Percentiles rank a stretch among this genome's conserved stretches.
phyloP scores from a whole-genome alignment of 1,140 invertebrate species.

The Drosophila elegans region DNA sequence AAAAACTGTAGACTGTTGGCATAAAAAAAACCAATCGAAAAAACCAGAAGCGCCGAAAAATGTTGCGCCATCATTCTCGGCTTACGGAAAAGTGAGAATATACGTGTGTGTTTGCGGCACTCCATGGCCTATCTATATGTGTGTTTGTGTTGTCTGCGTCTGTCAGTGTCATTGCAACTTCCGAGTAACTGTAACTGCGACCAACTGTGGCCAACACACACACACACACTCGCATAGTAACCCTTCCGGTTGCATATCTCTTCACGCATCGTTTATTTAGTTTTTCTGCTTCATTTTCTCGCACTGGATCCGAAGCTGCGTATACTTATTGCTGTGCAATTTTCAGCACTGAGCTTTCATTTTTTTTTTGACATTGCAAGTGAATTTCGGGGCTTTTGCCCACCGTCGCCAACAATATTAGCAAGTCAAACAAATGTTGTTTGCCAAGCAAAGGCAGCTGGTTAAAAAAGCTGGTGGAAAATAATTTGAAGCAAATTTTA shows the following conservation, averaged over 20 bases:
- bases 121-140: slow-evolving; percentile 28
- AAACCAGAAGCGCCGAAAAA: slow-evolving; percentile 15
- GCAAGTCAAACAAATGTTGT: slow-evolving; percentile 68
- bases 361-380: slow-evolving; percentile 8
- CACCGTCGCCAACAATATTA: slow-evolving; percentile 47
- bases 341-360: slow-evolving; percentile 2
- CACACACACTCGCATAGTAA: slow-evolving; percentile 6
- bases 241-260: slow-evolving; percentile 69
- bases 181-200: slow-evolving; percentile 28
- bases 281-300: slow-evolving; percentile 47
- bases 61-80: slow-evolving; percentile 53
- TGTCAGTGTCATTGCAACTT: slow-evolving; percentile 41
- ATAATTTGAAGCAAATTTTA: slow-evolving; percentile 79
- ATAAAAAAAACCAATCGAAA: slow-evolving; percentile 8
- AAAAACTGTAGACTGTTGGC: slow-evolving; percentile 16
- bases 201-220: slow-evolving; percentile 41
- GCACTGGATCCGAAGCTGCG: slow-evolving; percentile 3
- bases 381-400: slow-evolving; percentile 8
- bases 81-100: slow-evolving; percentile 51
- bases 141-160: slow-evolving; percentile 36
- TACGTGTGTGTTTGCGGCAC: slow-evolving; percentile 16
- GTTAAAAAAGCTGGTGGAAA: slow-evolving; percentile 34
- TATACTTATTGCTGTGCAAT: slow-evolving; percentile 33
- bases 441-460: slow-evolving; percentile 51
- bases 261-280: slow-evolving; percentile 80